Evolutionary conservation across 2,797 vertebrate genomes (phyloP).

Genomic region (Micromesistius poutassou): DNA sequence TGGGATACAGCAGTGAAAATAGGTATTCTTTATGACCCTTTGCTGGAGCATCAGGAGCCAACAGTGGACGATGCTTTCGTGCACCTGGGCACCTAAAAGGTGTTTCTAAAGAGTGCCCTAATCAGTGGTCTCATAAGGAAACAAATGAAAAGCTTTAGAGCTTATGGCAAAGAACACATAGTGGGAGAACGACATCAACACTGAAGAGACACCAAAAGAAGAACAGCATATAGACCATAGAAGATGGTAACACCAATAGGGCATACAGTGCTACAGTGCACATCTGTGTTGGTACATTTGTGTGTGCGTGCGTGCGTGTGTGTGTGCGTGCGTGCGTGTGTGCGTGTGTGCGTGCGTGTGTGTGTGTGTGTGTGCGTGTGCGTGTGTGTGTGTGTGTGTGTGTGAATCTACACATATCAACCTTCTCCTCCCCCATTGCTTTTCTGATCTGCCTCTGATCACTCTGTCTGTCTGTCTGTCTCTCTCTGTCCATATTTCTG

Average conservation of each 20-base stretch:
- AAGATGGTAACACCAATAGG: neutral
- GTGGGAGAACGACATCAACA: neutral
- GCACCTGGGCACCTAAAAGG: neutral
- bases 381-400: neutral
- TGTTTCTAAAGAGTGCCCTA: neutral
- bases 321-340: neutral
- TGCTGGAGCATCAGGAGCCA: neutral
- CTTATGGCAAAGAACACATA: neutral
- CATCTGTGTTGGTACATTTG: neutral
- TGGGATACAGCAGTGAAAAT: neutral
- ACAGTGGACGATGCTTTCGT: neutral
- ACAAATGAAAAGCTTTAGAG: neutral
- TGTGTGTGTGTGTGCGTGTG: no score
- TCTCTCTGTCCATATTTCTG: slow-evolving; percentile 8
- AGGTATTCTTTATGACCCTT: neutral
- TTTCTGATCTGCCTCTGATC: neutral
- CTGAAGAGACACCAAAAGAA: neutral
- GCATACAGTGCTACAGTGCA: neutral
- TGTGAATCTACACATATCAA: neutral
- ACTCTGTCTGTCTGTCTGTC: slow-evolving; percentile 2
- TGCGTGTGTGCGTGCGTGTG: slow-evolving; percentile 3
- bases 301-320: slow-evolving; percentile 3
- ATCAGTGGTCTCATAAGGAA: neutral
- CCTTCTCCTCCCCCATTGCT: neutral
- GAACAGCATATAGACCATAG: neutral